Evolutionary conservation across 2,797 vertebrate genomes (phyloP).

Genomic region (Coendou prehensilis): DNA sequence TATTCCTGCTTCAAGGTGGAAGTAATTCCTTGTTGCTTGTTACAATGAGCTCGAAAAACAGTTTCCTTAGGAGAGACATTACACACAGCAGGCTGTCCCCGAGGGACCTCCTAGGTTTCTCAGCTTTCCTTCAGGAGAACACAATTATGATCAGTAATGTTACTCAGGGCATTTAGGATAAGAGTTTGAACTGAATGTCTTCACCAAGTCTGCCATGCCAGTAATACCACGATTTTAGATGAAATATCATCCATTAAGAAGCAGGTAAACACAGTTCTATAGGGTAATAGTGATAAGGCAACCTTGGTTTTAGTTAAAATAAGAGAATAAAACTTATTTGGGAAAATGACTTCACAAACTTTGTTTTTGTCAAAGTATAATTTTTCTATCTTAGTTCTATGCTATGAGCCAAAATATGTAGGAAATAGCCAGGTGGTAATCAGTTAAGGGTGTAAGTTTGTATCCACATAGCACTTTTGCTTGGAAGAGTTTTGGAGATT

Average conservation of each 20-base stretch:
- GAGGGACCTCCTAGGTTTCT: not conserved
- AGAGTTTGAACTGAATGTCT: not conserved
- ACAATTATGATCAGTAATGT: not conserved
- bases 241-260: not conserved
- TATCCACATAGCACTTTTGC: not conserved
- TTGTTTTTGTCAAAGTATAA: constrained; percentile 2
- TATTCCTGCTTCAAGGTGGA: not conserved
- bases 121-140: not conserved
- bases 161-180: not conserved
- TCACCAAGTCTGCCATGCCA: not conserved
- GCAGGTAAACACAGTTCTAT: not conserved
- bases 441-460: not conserved
- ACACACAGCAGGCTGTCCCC: not conserved
- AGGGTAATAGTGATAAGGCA: not conserved
- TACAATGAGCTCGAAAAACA: not conserved
- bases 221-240: not conserved
- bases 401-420: not conserved
- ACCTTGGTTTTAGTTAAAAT: constrained; percentile 52
- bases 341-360: constrained; percentile 25
- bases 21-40: not conserved
- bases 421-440: not conserved
- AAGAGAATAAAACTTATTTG: not conserved
- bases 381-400: not conserved
- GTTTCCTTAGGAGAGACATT: not conserved
- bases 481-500: not conserved